Base-by-base conservation (phyloP, 2,888 invertebrate species). In the Agelastica alni region DNA sequence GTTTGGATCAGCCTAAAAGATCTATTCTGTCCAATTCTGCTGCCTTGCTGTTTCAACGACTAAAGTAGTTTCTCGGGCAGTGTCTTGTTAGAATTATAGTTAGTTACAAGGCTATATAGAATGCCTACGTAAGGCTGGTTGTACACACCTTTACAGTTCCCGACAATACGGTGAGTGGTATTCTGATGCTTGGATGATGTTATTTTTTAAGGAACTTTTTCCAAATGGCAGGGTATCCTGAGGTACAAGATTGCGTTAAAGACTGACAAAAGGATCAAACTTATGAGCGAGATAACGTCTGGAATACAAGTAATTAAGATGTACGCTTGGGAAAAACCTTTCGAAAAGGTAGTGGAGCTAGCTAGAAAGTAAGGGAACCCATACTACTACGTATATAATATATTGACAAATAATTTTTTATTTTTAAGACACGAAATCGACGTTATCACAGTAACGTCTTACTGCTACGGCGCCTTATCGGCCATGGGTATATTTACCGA, bases 401-500 rank as follows among this genome's bases (percentile, higher is more conserved):
- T n/a, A n/a, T n/a, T n/a, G n/a, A n/a, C n/a, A n/a, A n/a, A n/a
- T n/a, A n/a, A n/a, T 26, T 9, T 26, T 5, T 22, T 18, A 17
- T 18, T 39, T 63, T 64, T 41, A 46, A 66, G 66, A 22, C 39
- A 56, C 53, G 92, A 93, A 79, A 83, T 91, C 10, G 79, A 81
- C 56, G 81, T 84, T 46, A 80, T 89, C 47, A 79, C 82, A 60
- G 77, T 80, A 51, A 85, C 86, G 4, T 85, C 88, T 0, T 85
- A 85, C 77, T 81, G 87, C 54, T 80, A 83, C 68, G 87, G 85
- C 0, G 83, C 86, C 63, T 85, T 84, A 3, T 77, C 83, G 22
- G 85, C 86, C 0, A 70, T 84, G 60, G 75, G 84, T 72, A 88
- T 94, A 42, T 93, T 92, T 72, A 91, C 93, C 0, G 90, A 93